Conservation (phyloP, 2,113 vertebrate species). For the Pelvicachromis taeniatus region DNA sequence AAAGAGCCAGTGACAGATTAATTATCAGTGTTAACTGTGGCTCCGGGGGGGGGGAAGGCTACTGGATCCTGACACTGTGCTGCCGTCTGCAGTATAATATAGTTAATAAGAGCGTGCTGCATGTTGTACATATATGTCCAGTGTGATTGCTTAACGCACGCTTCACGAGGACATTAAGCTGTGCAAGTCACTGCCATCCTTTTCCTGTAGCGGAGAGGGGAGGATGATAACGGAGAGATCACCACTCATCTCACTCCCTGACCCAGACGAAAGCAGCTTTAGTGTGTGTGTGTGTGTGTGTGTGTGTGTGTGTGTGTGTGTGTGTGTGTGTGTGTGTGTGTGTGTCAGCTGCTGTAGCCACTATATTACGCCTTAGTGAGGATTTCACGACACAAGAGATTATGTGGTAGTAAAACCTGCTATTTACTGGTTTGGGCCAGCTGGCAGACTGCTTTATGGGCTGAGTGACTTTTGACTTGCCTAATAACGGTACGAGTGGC, state of each 20-base stretch:
- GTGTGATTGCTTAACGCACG: not conserved
- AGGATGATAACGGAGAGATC: conserved; percentile 3
- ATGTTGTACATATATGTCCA: not conserved
- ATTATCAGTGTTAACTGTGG: not conserved
- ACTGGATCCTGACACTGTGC: not conserved
- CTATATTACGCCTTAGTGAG: not conserved
- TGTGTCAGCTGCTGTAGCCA: not conserved
- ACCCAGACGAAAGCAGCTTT: conserved; percentile 33
- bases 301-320: not conserved
- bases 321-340: not conserved
- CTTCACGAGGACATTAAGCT: not conserved
- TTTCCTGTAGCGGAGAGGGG: not conserved
- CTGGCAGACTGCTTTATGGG: not conserved
- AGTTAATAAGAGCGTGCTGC: not conserved
- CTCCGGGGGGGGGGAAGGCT: not conserved
- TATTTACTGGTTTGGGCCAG: conserved; percentile 3
- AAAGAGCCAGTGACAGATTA: not conserved
- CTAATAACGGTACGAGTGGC: not conserved
- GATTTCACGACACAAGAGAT: conserved; percentile 21
- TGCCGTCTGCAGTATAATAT: not conserved
- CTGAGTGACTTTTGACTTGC: not conserved
- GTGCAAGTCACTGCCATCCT: not conserved
- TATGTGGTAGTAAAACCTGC: conserved; percentile 21
- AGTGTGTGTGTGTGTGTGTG: not conserved
- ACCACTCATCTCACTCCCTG: conserved; percentile 4